phyloP scores from a whole-genome alignment of 2,888 invertebrate genomes.

The Dasypogon diadema region DNA sequence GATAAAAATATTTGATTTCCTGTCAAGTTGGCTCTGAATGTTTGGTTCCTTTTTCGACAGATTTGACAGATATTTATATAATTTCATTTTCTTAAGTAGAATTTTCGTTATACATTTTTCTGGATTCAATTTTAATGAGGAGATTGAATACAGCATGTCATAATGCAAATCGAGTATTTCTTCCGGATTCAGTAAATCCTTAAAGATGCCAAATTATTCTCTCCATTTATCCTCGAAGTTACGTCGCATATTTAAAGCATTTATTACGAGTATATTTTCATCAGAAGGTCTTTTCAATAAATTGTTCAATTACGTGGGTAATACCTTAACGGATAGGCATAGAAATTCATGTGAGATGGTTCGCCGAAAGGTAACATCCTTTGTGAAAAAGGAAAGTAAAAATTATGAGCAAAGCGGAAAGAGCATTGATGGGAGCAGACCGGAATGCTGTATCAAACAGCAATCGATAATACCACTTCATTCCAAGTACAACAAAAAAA shows the following conservation, averaged over 20 bases:
- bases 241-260: slow-evolving; percentile 43
- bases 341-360: neutral
- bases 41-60: neutral
- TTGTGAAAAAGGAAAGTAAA: neutral
- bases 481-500: neutral
- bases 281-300: slow-evolving; percentile 31
- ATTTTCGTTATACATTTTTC: neutral
- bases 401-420: neutral
- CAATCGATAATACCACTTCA: neutral
- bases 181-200: neutral
- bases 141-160: neutral
- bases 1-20: too few relatives aligned
- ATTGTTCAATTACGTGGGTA: slow-evolving; percentile 18
- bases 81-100: neutral
- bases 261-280: slow-evolving; percentile 26
- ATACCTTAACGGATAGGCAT: neutral
- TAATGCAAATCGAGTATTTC: neutral
- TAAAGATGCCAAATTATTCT: neutral
- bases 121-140: neutral
- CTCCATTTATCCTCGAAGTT: slow-evolving; percentile 6
- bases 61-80: neutral
- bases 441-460: neutral
- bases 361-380: neutral
- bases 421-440: neutral
- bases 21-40: neutral